Conservation (phyloP, 2,888 invertebrate species). For the Chymomyza procnemis region DNA sequence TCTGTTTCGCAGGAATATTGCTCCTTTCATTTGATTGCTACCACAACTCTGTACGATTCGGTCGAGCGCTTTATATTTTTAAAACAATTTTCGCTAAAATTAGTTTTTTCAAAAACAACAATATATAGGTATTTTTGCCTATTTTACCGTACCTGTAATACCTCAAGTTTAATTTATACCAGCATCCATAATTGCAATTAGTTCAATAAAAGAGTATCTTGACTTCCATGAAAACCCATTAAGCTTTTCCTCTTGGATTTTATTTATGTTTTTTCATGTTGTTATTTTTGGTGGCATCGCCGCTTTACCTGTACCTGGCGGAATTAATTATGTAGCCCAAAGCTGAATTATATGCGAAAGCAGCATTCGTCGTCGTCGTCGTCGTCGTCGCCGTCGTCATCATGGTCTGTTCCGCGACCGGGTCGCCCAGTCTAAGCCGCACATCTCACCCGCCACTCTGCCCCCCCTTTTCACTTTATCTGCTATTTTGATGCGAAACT, state of each 20-base stretch:
- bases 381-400: background rate
- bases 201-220: background rate
- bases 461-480: constrained; percentile 65
- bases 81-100: too few species aligned
- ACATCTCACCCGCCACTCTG: constrained; percentile 20
- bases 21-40: too few species aligned
- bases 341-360: constrained; percentile 74
- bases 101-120: too few species aligned
- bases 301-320: constrained; percentile 43
- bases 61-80: too few species aligned
- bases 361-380: constrained; percentile 41
- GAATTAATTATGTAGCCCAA: constrained; percentile 74
- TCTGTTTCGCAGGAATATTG: too few species aligned
- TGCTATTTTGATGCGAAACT: constrained; percentile 62
- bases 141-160: too few species aligned
- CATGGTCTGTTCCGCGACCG: constrained; percentile 12
- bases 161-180: too few species aligned
- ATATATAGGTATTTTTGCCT: too few species aligned
- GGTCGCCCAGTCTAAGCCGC: constrained; percentile 13
- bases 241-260: background rate
- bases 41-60: too few species aligned
- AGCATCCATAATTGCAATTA: too few species aligned
- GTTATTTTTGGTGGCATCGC: background rate
- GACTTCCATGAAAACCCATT: background rate
- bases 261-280: background rate